Evolutionary conservation across 2,888 invertebrate genomes (phyloP), one percentile per base, ranked within the genome.

Genomic region (Caenorhabditis angaria): DNA sequence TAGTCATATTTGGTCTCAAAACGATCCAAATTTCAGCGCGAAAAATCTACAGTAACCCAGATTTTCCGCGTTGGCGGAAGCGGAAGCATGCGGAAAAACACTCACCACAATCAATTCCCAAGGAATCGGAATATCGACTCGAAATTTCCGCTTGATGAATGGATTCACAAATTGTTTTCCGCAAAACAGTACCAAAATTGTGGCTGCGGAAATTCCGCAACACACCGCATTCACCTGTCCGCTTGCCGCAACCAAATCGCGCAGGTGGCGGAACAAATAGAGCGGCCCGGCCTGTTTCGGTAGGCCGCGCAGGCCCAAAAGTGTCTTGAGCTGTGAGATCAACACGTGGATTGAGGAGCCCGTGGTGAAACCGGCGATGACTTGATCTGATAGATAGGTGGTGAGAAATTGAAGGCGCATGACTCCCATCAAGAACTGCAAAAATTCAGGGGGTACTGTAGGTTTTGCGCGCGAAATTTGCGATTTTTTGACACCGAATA

Each of bases 361-460:
- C 0, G 89, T 89, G 0, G 90, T 90, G 82, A 90, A 90, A 1
- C 90, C 90, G 61, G 89, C 88, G 47, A 90, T 88, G 22, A 90
- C 72, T 70, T 87, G 86, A 73, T 86, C 86, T n/a, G 86, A 87
- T 57, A 86, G 83, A 70, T 87, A 89, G 1, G 86, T 81, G 0
- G 88, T 83, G 8, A 89, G 61, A 53, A 88, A 83, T 28, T 88
- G 88, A n/a, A 89, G 89, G 24, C 92, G 91, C 55, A 93, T 89
- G 60, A 92, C 82, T 88, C 92, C 93, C 93, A 94, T 93, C 14
- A 91, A 67, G n/a, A 93, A 82, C 93, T 94, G 72, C 8, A 41
- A 6, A 41, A 6, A 41, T 41, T 41, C n/a, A n/a, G n/a, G n/a
- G n/a, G n/a, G n/a, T n/a, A n/a, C n/a, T 61, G n/a, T 1, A 35